Evolutionary conservation across 2,797 vertebrate genomes (phyloP).

Genomic region (Manis pentadactyla): DNA sequence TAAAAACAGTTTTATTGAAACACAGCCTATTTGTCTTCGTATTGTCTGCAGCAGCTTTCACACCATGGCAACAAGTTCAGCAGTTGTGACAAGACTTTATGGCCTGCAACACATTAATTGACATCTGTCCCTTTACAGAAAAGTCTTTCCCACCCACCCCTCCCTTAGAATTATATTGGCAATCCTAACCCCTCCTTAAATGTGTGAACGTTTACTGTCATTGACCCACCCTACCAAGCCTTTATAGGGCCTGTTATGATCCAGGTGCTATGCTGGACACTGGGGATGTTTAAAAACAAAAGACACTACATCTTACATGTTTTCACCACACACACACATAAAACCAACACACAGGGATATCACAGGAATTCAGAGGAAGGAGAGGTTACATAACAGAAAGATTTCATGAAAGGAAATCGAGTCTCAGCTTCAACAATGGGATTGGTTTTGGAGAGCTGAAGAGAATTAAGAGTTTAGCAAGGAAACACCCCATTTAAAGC

Average conservation of each 20-base stretch:
- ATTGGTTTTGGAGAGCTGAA: background rate
- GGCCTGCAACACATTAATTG: background rate
- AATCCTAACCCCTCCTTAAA: background rate
- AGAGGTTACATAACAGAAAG: background rate
- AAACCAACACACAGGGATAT: background rate
- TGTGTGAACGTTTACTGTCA: background rate
- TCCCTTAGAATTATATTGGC: background rate
- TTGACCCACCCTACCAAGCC: background rate
- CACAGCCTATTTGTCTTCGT: background rate
- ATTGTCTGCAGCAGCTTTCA: background rate
- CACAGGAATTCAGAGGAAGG: background rate
- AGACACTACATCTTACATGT: background rate
- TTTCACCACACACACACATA: background rate
- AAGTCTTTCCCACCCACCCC: background rate
- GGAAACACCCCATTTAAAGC: background rate
- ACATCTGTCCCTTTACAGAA: background rate
- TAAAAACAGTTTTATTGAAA: background rate
- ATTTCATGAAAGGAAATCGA: background rate
- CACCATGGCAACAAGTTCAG: fast-evolving
- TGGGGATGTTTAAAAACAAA: background rate
- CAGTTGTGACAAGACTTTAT: background rate
- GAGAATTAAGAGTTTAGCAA: background rate
- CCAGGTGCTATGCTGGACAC: background rate
- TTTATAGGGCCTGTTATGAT: background rate
- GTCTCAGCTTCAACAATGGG: background rate